Evolutionary conservation across 2,113 vertebrate genomes (phyloP).

Genomic region (Percopsis transmontana): DNA sequence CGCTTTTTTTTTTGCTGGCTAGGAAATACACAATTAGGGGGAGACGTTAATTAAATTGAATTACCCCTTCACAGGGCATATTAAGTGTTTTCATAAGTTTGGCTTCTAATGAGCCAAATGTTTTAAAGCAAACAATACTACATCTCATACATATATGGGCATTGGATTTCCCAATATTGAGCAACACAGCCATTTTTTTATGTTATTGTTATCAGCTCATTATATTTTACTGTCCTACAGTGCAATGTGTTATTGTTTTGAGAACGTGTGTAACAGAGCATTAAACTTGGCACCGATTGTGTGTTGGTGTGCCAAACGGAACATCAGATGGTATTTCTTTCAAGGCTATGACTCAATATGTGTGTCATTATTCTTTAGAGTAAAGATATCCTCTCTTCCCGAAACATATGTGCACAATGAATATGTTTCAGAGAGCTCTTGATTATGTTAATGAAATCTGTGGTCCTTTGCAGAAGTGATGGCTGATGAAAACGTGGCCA

Average conservation of each 20-base stretch:
- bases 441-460: conserved; percentile 61
- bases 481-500: conserved; percentile 48
- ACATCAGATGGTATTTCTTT: conserved; percentile 47
- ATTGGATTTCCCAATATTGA: conserved; percentile 45
- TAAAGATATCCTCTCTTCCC: conserved; percentile 28
- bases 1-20: conserved; percentile 31
- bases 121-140: neutral
- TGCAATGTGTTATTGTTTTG: neutral
- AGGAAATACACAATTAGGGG: conserved; percentile 64
- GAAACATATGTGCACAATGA: conserved; percentile 47
- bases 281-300: conserved; percentile 25
- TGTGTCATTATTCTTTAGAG: conserved; percentile 29
- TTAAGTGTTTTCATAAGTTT: conserved; percentile 61
- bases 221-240: neutral
- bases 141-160: conserved; percentile 2
- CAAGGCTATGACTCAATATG: conserved; percentile 40
- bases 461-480: conserved; percentile 44
- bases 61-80: conserved; percentile 54
- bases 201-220: conserved; percentile 22
- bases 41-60: conserved; percentile 64
- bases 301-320: conserved; percentile 32
- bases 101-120: conserved; percentile 51
- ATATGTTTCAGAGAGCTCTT: conserved; percentile 59
- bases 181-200: conserved; percentile 34
- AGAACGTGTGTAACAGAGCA: too few relatives aligned